These are phyloP conservation scores for Hypocryptadius cinnamomeus DNA, from an alignment of 2,113 vertebrate species.

Conservation along the genomic window DNA sequence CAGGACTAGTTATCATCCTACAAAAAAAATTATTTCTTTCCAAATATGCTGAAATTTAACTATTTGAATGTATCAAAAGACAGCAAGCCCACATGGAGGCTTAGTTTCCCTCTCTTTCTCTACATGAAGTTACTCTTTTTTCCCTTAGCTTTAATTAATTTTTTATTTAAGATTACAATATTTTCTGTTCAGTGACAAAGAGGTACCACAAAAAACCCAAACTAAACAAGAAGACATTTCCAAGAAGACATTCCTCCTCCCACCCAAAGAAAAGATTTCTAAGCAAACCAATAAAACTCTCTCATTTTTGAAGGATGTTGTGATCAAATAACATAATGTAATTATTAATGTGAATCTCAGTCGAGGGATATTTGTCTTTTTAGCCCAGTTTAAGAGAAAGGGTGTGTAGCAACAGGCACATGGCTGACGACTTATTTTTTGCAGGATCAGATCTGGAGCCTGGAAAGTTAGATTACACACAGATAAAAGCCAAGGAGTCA, in stretches of 20 bases:
- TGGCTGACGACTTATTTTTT: not conserved
- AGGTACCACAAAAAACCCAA: not conserved
- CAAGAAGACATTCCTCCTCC: not conserved
- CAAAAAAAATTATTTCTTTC: not conserved
- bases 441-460: not conserved
- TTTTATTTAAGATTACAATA: not conserved
- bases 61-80: not conserved
- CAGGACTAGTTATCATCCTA: not conserved
- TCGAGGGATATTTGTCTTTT: not conserved
- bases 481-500: not conserved
- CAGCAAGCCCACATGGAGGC: accelerated
- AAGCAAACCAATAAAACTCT: not conserved
- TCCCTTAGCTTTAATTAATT: not conserved
- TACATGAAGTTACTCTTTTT: not conserved
- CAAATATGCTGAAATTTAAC: not conserved
- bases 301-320: not conserved
- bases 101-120: not conserved
- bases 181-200: not conserved
- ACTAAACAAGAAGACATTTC: not conserved
- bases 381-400: not conserved
- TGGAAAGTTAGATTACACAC: not conserved
- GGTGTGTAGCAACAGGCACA: not conserved
- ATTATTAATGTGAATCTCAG: not conserved
- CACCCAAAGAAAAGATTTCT: not conserved
- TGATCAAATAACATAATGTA: not conserved